Evolutionary conservation across 2,797 vertebrate species (phyloP), one percentile per base, ranked within the genome.

Genomic region (Sebastiscus tertius): DNA sequence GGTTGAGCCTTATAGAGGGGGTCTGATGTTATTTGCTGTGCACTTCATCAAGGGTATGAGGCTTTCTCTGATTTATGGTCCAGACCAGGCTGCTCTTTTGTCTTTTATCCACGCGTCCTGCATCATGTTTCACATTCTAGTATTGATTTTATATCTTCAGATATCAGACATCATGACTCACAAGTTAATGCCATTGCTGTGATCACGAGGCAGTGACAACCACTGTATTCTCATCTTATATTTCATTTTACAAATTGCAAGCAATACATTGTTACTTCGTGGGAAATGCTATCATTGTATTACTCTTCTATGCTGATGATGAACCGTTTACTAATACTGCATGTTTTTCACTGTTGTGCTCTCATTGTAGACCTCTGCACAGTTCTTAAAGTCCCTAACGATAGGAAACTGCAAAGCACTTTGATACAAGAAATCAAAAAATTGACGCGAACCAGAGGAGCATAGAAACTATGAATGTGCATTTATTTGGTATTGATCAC

Each of bases 141-240:
- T 71, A 66, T 84, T 83, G 76, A 82, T 88, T 80, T 70, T 60
- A 72, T 63, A 74, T 77, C 33, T 69, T 67, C 12, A 29, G 34
- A 66, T 29, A 55, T 61, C 58, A 33, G 63, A 22, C 60, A 67
- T 63, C 18, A 54, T 77, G 58, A 75, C 49, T 75, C 54, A 76
- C 69, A n/a, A 29, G 42, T 71, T 71, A 55, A 46, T 81, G 11
- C 61, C 65, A 67, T 31, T 18, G 12, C 12, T 24, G 6, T 36
- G 13, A 69, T 64, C 31, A 52, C 42, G 8, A 14, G 36, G 33
- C 0, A 4, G 8, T 31, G 26, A 42, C 39, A 33, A 72, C 59
- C 52, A 52, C 54, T 58, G n/a, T 29, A 33, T 62, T 59, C 39
- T 55, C 24, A 46, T 63, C 24, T 79, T 46, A 14, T 60, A 0